These are phyloP conservation scores for Papilio gigon DNA, from an alignment of 2,888 invertebrate genomes.

Conservation along the genomic window DNA sequence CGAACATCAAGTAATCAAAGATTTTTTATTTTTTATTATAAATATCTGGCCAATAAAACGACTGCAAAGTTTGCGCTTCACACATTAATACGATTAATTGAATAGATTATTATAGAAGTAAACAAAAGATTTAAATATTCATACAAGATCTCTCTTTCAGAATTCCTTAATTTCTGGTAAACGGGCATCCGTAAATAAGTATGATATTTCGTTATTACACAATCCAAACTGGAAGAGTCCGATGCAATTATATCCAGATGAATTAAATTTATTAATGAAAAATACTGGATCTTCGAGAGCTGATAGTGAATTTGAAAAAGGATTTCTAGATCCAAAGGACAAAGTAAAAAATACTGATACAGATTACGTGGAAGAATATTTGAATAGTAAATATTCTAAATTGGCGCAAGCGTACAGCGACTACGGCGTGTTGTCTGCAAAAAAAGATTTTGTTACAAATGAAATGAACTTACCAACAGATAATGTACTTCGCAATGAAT, in stretches of 20 bases:
- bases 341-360: slow-evolving; percentile 53
- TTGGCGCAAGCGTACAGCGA: slow-evolving; percentile 75
- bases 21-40: no score
- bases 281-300: slow-evolving; percentile 52
- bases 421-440: slow-evolving; percentile 67
- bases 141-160: slow-evolving; percentile 8
- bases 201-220: slow-evolving; percentile 47
- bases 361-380: slow-evolving; percentile 66
- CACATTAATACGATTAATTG: no score
- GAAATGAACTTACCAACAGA: slow-evolving; percentile 48
- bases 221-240: slow-evolving; percentile 71
- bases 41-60: no score
- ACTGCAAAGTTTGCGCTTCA: no score
- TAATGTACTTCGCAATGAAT: slow-evolving; percentile 43
- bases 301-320: slow-evolving; percentile 48
- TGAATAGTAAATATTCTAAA: slow-evolving; percentile 58
- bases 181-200: slow-evolving; percentile 8
- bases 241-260: slow-evolving; percentile 67
- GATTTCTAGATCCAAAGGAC: slow-evolving; percentile 45
- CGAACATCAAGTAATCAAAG: no score
- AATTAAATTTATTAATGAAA: slow-evolving; percentile 60
- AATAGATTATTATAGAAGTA: no score
- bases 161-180: background rate
- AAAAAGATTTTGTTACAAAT: slow-evolving; percentile 53
- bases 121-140: no score